Evolutionary conservation across 2,888 invertebrate genomes (phyloP).

Genomic region (Andrena chrysosceles): DNA sequence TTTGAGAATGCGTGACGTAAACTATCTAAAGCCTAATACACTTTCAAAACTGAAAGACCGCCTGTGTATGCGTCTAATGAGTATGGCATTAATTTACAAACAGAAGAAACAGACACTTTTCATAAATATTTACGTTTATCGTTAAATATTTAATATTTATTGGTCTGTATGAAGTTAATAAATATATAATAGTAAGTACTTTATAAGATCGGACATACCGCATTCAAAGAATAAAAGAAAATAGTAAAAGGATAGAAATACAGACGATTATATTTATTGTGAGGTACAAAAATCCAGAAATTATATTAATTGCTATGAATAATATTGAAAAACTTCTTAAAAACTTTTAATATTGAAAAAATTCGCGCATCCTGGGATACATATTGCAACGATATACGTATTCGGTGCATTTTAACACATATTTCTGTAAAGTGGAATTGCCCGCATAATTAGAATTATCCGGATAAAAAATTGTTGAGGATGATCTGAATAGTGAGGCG

Average conservation of each 20-base stretch:
- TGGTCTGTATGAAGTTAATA: too few species aligned
- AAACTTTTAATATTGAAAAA: not conserved
- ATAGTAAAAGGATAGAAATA: too few species aligned
- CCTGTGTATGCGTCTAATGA: not conserved
- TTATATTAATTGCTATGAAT: not conserved
- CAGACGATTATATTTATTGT: too few species aligned
- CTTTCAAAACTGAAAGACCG: not conserved
- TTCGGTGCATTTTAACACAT: not conserved
- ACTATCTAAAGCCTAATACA: slow-evolving; percentile 37
- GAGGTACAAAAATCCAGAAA: not conserved
- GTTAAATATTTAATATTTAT: slow-evolving; percentile 7
- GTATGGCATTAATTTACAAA: slow-evolving; percentile 18
- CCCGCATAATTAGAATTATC: too few species aligned
- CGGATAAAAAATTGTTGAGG: too few species aligned
- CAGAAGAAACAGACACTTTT: not conserved
- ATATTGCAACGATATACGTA: not conserved
- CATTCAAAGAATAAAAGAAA: too few species aligned
- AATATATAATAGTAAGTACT: too few species aligned
- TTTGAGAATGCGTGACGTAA: slow-evolving; percentile 63
- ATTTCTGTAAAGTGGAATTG: too few species aligned
- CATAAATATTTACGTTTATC: slow-evolving; percentile 2
- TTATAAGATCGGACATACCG: too few species aligned
- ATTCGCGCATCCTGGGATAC: not conserved
- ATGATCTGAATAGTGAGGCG: not conserved
- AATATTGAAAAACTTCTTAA: not conserved